Evolutionary conservation across 2,113 vertebrate species (phyloP).

Genomic region (Neotragus pygmaeus): DNA sequence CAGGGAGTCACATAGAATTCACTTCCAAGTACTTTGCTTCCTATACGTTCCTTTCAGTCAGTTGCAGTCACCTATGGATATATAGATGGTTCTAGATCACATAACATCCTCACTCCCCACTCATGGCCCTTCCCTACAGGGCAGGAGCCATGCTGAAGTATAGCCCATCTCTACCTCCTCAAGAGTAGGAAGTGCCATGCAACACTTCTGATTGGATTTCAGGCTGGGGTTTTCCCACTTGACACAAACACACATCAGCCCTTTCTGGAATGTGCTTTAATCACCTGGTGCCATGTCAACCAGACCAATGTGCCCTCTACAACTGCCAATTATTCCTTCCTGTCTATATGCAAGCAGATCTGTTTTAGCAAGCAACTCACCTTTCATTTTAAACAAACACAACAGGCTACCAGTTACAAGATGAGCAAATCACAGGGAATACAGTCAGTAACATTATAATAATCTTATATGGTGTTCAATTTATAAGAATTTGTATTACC

Average conservation of each 20-base stretch:
- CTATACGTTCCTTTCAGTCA: neutral
- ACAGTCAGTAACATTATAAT: neutral
- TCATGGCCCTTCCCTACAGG: rapidly evolving
- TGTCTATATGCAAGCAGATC: neutral
- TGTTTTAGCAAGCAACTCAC: neutral
- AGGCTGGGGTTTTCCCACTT: neutral
- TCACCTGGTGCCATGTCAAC: neutral
- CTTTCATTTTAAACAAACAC: neutral
- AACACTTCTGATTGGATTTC: neutral
- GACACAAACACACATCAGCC: neutral
- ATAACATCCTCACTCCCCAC: neutral
- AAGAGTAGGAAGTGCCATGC: rapidly evolving
- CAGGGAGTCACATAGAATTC: neutral
- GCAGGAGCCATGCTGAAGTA: neutral
- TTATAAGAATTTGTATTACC: neutral
- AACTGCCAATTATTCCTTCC: neutral
- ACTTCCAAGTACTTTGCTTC: neutral
- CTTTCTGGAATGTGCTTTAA: neutral
- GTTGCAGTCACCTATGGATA: neutral
- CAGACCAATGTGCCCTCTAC: neutral
- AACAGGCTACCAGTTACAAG: neutral
- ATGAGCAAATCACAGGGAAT: neutral
- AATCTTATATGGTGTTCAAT: neutral
- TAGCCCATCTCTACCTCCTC: neutral
- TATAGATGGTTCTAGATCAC: neutral